Conservation (phyloP, 2,113 vertebrate species). For the Lipophrys pholis region DNA sequence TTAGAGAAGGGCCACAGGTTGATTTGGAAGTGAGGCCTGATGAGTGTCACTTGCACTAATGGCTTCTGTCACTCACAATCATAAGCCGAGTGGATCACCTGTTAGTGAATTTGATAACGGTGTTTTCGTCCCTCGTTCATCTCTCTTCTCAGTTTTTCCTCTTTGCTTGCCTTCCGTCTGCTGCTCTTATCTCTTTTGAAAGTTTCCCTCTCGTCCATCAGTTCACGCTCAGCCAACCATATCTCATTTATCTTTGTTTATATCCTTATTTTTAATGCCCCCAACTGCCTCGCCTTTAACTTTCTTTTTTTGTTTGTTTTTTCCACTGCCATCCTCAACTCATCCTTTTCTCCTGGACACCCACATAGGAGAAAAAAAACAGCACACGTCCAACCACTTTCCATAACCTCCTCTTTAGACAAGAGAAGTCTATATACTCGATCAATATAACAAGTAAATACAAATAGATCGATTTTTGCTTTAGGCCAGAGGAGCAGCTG, state of each 20-base stretch:
- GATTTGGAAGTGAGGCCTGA: conserved; percentile 42
- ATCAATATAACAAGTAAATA: conserved; percentile 25
- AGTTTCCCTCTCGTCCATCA: conserved; percentile 44
- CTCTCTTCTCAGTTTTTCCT: background rate
- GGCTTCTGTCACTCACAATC: conserved; percentile 27
- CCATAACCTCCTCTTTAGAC: background rate
- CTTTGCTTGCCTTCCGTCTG: conserved; percentile 20
- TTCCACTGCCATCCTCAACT: background rate
- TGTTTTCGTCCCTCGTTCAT: conserved; percentile 3
- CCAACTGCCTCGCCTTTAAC: background rate
- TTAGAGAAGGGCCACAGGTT: conserved; percentile 11
- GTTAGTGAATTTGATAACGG: conserved; percentile 47
- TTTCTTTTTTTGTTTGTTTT: too few species aligned
- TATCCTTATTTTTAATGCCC: background rate
- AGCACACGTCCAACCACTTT: background rate
- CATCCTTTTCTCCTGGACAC: conserved; percentile 4
- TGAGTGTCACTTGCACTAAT: conserved; percentile 37
- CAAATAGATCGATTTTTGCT: conserved; percentile 30
- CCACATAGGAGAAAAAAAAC: background rate
- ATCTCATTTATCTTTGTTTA: conserved; percentile 14
- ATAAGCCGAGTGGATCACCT: conserved; percentile 14
- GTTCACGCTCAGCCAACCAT: background rate
- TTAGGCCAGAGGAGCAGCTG: background rate
- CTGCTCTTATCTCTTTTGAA: conserved; percentile 40
- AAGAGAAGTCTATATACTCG: conserved; percentile 24